Evolutionary conservation across 2,113 vertebrate genomes (phyloP).

Genomic region (Motacilla tschutschensis): DNA sequence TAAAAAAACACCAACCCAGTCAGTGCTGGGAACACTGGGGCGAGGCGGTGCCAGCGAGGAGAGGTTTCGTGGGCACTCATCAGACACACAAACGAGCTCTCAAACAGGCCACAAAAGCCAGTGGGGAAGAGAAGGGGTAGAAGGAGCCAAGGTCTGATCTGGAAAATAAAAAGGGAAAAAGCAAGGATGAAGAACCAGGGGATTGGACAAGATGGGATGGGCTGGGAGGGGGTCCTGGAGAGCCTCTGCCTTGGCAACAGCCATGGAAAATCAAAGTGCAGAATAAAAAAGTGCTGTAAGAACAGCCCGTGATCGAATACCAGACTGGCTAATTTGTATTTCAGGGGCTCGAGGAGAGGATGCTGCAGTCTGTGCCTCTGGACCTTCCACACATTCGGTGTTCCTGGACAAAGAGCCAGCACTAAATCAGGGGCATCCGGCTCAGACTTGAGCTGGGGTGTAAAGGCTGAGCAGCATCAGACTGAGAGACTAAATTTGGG

Average conservation of each 20-base stretch:
- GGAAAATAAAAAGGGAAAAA: conserved; percentile 49
- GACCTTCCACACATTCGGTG: conserved; percentile 59
- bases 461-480: conserved; percentile 31
- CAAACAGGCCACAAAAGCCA: conserved; percentile 47
- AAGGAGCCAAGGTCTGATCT: conserved; percentile 60
- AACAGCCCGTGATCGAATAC: conserved; percentile 67
- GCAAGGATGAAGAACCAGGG: conserved; percentile 46
- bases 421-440: conserved; percentile 47
- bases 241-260: conserved; percentile 73
- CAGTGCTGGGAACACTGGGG: neutral
- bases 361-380: conserved; percentile 64
- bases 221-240: conserved; percentile 73
- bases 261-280: conserved; percentile 77
- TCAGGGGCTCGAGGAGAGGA: conserved; percentile 68
- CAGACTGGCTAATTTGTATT: conserved; percentile 74
- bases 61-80: neutral
- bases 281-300: conserved; percentile 68
- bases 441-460: conserved; percentile 41
- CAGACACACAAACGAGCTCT: conserved; percentile 35
- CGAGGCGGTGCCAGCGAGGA: neutral
- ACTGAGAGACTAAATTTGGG: conserved; percentile 18
- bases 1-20: neutral
- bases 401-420: conserved; percentile 46
- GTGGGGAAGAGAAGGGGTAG: conserved; percentile 18
- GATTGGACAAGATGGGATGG: conserved; percentile 46